Evolutionary conservation across 1,140 invertebrate species (phyloP).

Genomic region (Adelges cooleyi): DNA sequence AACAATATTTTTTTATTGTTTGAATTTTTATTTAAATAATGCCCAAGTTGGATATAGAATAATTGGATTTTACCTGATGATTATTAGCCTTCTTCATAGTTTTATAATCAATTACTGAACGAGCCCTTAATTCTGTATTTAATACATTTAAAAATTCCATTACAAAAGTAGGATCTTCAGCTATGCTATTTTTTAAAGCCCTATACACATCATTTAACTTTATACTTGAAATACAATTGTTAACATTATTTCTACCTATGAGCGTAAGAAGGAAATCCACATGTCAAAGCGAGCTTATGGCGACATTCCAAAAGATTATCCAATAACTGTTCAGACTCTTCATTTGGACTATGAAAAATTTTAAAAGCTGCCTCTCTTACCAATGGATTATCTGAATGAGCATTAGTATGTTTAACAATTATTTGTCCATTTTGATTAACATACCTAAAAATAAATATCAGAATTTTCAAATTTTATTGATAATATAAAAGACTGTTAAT

Average conservation of each 20-base stretch:
- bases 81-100: conserved; percentile 20
- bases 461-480: conserved; percentile 16
- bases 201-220: conserved; percentile 40
- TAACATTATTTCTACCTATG: conserved; percentile 50
- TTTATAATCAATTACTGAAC: conserved; percentile 13
- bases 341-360: conserved; percentile 69
- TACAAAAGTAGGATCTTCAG: conserved; percentile 67
- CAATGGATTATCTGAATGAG: conserved; percentile 64
- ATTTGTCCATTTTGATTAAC: conserved; percentile 47
- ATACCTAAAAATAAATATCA: conserved; percentile 1
- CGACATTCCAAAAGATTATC: conserved; percentile 57
- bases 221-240: conserved; percentile 4
- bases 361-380: conserved; percentile 82
- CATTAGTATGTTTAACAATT: conserved; percentile 59
- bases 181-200: conserved; percentile 75
- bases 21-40: too few species aligned
- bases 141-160: conserved; percentile 66
- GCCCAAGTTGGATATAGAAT: too few species aligned
- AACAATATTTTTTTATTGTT: too few species aligned
- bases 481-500: too few species aligned
- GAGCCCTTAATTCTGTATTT: conserved; percentile 49
- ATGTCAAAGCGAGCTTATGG: conserved; percentile 65
- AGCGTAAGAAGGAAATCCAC: conserved; percentile 77
- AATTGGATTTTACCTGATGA: conserved; percentile 5
- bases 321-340: conserved; percentile 63